phyloP scores from a whole-genome alignment of 64 coral and sea anemone species.

The Catalaphyllia jardinei region DNA sequence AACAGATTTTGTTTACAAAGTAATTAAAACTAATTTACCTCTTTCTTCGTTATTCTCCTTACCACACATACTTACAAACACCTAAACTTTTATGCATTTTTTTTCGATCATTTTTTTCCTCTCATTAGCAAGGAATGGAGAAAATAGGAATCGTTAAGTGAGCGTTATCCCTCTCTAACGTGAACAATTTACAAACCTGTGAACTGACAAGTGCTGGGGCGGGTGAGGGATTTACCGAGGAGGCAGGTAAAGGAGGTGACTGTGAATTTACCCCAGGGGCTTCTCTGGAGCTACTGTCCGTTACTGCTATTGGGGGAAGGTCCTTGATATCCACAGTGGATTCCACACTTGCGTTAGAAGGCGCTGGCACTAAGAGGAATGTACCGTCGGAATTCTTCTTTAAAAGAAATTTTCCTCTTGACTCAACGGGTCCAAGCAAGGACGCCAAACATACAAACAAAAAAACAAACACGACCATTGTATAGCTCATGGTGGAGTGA shows the following conservation, averaged over 20 bases:
- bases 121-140: too few relatives aligned
- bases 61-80: too few relatives aligned
- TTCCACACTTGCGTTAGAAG: slow-evolving; percentile 28
- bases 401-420: slow-evolving; percentile 43
- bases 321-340: slow-evolving; percentile 61
- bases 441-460: background rate
- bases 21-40: too few relatives aligned
- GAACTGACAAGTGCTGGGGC: background rate
- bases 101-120: too few relatives aligned
- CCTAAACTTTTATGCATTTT: too few relatives aligned
- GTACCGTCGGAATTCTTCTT: slow-evolving; percentile 57
- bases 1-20: too few relatives aligned
- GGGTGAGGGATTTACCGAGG: background rate
- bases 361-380: slow-evolving; percentile 61
- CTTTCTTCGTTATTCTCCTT: too few relatives aligned
- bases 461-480: background rate
- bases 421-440: background rate
- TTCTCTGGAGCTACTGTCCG: slow-evolving; percentile 24
- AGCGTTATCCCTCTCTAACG: background rate
- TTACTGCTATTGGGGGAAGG: slow-evolving; percentile 79
- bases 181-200: background rate
- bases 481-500: background rate
- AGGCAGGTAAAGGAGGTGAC: slow-evolving; percentile 9
- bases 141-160: too few relatives aligned
- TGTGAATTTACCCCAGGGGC: slow-evolving; percentile 85